A percentile compares a stretch with the other conserved stretches of the same genome.
These are phyloP conservation scores for Oreotrochilus melanogaster DNA, from an alignment of 2,113 vertebrate species.

Conservation along the genomic window DNA sequence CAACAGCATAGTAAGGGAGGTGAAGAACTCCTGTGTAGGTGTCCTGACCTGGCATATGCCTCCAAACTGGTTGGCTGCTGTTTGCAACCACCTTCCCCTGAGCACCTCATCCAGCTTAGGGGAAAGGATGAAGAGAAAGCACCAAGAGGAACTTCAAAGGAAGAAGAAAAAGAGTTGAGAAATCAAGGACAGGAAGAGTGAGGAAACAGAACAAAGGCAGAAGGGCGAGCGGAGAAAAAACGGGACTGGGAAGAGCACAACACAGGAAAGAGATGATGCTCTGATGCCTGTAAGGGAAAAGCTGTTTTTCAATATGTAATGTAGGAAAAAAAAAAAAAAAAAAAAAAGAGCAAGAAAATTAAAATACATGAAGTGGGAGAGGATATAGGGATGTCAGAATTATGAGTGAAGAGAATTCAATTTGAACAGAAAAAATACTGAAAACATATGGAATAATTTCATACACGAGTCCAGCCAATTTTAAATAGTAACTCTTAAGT, in stretches of 20 bases:
- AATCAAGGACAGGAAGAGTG: not conserved
- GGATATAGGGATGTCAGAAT: not conserved
- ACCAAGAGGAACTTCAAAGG: not conserved
- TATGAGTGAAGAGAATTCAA: not conserved
- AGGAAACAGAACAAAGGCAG: constrained; percentile 7
- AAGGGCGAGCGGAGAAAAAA: not conserved
- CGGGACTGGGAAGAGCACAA: not conserved
- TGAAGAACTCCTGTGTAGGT: not conserved
- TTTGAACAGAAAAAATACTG: not conserved
- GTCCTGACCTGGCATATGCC: not conserved
- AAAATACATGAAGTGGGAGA: not conserved
- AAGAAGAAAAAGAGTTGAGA: not conserved
- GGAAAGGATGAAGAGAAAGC: constrained; percentile 12
- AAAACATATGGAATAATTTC: not conserved
- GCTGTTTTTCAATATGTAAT: not conserved
- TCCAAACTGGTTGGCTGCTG: not conserved
- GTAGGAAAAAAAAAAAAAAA: not conserved
- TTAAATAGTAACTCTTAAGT: not conserved
- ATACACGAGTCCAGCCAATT: not conserved
- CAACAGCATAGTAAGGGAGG: not conserved
- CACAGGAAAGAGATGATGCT: not conserved
- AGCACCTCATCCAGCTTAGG: not conserved
- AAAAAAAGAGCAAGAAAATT: not conserved
- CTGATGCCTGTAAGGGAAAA: not conserved
- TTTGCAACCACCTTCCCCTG: not conserved